Conservation (phyloP, 2,113 vertebrate genomes). For the Toxostoma redivivum region DNA sequence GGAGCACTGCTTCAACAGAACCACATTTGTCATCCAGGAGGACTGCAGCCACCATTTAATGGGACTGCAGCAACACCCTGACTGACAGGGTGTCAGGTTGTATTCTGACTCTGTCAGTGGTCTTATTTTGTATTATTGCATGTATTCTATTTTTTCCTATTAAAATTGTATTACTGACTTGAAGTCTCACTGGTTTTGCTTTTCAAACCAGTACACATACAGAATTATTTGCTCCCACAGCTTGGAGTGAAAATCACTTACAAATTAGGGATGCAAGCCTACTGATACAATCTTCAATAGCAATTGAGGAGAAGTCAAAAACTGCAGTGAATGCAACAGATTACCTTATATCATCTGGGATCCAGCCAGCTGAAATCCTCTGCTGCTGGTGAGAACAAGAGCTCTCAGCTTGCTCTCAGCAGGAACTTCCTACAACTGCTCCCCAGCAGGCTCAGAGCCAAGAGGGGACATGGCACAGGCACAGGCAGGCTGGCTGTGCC, state of each 20-base stretch:
- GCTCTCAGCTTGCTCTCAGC: not conserved
- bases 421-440: not conserved
- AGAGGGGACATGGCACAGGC: not conserved
- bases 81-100: too few relatives aligned
- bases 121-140: too few relatives aligned
- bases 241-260: not conserved
- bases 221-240: constrained; percentile 9
- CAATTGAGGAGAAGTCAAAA: not conserved
- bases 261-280: not conserved
- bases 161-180: too few relatives aligned
- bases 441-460: not conserved
- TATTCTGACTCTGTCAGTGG: too few relatives aligned
- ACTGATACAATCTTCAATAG: not conserved
- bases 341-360: not conserved
- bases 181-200: too few relatives aligned
- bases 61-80: too few relatives aligned
- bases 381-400: accelerated
- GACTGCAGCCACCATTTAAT: too few relatives aligned
- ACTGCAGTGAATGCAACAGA: not conserved
- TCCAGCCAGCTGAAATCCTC: not conserved
- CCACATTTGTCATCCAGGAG: too few relatives aligned
- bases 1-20: too few relatives aligned
- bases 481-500: not conserved
- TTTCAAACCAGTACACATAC: too few relatives aligned
- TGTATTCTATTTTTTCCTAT: too few relatives aligned